These are phyloP conservation scores for Vipera ursinii DNA, from an alignment of 2,797 vertebrate species.

Conservation along the genomic window DNA sequence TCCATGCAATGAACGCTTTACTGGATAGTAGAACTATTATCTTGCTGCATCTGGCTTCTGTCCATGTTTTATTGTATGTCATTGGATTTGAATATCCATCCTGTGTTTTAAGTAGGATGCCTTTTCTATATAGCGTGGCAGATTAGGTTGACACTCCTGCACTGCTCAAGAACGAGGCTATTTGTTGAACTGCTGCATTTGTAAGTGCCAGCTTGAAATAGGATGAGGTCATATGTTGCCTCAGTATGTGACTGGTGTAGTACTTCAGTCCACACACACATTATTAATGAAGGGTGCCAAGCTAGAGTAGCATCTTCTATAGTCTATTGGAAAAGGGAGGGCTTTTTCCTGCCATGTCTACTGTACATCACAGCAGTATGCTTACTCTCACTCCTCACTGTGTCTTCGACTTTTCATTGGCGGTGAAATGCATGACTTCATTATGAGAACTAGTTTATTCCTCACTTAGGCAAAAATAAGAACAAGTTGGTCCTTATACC, in stretches of 20 bases:
- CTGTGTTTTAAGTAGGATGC: neutral
- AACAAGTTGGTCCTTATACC: neutral
- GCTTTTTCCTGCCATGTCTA: neutral
- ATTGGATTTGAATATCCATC: neutral
- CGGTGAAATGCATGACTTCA: neutral
- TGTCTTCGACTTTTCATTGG: neutral
- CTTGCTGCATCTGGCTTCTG: neutral
- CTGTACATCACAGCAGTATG: neutral
- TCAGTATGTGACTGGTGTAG: neutral
- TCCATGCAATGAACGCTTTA: neutral
- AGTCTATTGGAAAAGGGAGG: neutral
- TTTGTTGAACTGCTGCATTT: neutral
- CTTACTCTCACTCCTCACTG: neutral
- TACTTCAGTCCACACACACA: neutral
- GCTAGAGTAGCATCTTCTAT: neutral
- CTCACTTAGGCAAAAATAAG: neutral
- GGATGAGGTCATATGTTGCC: neutral
- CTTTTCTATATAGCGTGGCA: constrained; percentile 27
- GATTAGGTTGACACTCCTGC: constrained; percentile 44
- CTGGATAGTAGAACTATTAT: neutral
- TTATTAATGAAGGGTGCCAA: neutral
- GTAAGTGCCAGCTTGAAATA: neutral
- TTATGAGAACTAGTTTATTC: neutral
- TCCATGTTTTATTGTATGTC: neutral
- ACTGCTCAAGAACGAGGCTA: constrained; percentile 13